phyloP scores from a whole-genome alignment of 2,797 vertebrate species.

The Pagetopsis macropterus region DNA sequence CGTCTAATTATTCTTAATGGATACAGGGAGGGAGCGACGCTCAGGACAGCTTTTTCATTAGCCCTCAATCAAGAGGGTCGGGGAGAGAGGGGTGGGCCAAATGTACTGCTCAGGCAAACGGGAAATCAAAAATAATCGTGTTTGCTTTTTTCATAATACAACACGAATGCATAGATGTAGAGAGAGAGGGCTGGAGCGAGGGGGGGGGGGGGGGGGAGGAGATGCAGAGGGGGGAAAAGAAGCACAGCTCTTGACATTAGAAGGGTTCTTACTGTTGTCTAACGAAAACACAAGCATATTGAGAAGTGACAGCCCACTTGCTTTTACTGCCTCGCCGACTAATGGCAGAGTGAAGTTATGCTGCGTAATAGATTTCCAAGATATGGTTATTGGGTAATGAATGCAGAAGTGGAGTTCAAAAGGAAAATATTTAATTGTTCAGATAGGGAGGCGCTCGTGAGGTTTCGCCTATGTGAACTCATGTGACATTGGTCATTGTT shows the following conservation, averaged over 20 bases:
- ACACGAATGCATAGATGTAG: slow-evolving; percentile 68
- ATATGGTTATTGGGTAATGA: slow-evolving; percentile 78
- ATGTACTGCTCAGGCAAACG: slow-evolving; percentile 91
- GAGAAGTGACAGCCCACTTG: slow-evolving; percentile 74
- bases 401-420: slow-evolving; percentile 69
- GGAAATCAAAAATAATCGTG: slow-evolving; percentile 95
- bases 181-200: slow-evolving; percentile 7
- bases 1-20: slow-evolving; percentile 99
- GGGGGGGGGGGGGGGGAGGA: slow-evolving; percentile 9
- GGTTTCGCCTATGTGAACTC: slow-evolving; percentile 23
- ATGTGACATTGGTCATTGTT: slow-evolving; percentile 51
- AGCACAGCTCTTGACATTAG: slow-evolving; percentile 56
- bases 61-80: slow-evolving; percentile 99
- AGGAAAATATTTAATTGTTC: slow-evolving; percentile 68
- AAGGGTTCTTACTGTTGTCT: slow-evolving; percentile 62
- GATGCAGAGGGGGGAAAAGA: slow-evolving; percentile 51
- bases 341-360: slow-evolving; percentile 76
- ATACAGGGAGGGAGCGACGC: slow-evolving; percentile 99
- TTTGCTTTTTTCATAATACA: slow-evolving; percentile 86
- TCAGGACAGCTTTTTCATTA: slow-evolving; percentile 99
- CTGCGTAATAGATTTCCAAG: slow-evolving; percentile 67
- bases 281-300: slow-evolving; percentile 54
- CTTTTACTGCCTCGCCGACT: slow-evolving; percentile 76
- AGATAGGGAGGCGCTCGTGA: slow-evolving; percentile 38
- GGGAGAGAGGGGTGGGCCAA: slow-evolving; percentile 87